Base-by-base conservation (phyloP, 1,140 invertebrate species). In the Pseudomyrmex sp. region DNA sequence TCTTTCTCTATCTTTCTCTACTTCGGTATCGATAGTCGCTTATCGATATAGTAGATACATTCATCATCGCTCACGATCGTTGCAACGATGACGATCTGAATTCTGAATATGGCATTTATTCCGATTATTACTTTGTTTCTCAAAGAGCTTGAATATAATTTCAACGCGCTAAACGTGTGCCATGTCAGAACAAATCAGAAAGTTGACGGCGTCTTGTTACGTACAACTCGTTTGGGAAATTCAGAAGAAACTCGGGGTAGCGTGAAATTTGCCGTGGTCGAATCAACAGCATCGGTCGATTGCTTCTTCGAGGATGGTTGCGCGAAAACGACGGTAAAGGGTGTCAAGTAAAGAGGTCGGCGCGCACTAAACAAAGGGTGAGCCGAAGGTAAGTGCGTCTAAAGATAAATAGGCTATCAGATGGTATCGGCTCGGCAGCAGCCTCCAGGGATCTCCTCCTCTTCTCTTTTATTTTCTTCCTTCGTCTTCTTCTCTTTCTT, bases 371-470 rank as follows among this genome's bases (percentile, higher is more conserved):
- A 79, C 63, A 85, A 80, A 84, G 75, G 70, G 52, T 15, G 73
- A 20, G 18, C 35, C 50, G 66, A 76, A 88, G 82, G 87, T 88
- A 82, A 85, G 74, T 84, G 26, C 70, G 74, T 13, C 87, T 74
- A 88, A 88, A 84, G 88, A 89, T 88, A 89, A 89, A 89, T 86
- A 88, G 87, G 72, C 80, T 86, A 89, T 89, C 87, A 63, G 79
- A 88, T 88, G 66, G 84, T 88, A 88, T 89, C 88, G 80, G 58
- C 74, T 72, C 59, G 50, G 48, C 70, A 66, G 75, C 75, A 88
- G 72, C 65, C 87, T 70, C n/a, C 59, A 10, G 79, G 83, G 63
- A 12, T 65, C 61, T 20, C 48, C 20, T 73, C 15, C 23, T 12
- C 4, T 18, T 68, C 23, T 50, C 46, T 72, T 35, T 13, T 18